Base-by-base conservation (phyloP, 2,113 vertebrate genomes). In the Macroglossus sobrinus region DNA sequence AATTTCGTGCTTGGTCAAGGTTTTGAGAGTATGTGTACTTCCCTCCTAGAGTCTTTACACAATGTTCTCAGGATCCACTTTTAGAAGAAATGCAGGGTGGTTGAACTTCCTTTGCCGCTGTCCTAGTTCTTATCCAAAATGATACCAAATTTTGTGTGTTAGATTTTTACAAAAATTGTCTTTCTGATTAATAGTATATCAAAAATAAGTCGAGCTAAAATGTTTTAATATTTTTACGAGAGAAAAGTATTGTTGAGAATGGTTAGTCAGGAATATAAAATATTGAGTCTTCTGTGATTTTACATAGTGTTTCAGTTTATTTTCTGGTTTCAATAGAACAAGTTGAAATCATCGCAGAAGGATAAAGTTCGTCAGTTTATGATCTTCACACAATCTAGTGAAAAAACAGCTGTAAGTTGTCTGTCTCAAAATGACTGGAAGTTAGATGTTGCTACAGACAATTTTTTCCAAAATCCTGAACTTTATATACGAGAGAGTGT, bases 311-410 rank as follows among this genome's bases (percentile, higher is more conserved):
- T 95, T 98, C 88, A 93, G 93, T 97, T 97, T 93, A 76, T 97
- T 97, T 97, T 97, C 84, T 97, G 92, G 74, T 98, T 95, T 98
- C 71, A 81, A 93, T 98, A 99, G 99, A 99, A 99, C 99, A 99
- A 99, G 99, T 99, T 99, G 99, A 99, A 99, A 99, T 99, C 99
- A 98, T 99, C 99, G 96, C 99, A 99, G 99, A 99, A 99, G 99
- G 99, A 99, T 99, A 99, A 99, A 99, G 99, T 99, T 99, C 99
- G 99, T 97, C 99, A 99, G 99, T 99, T 99, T 98, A 99, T 99
- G 99, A 99, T 99, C 98, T 99, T 99, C 99, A 99, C 99, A 15
- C 99, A 99, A 80, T 99, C 99, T 64, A 99, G 99, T 96, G 99
- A 99, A 98, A 99, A 99, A 98, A 99, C 99, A 88, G 99, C 99